Conservation (phyloP, 1,140 invertebrate species). For the Drosophila eugracilis region DNA sequence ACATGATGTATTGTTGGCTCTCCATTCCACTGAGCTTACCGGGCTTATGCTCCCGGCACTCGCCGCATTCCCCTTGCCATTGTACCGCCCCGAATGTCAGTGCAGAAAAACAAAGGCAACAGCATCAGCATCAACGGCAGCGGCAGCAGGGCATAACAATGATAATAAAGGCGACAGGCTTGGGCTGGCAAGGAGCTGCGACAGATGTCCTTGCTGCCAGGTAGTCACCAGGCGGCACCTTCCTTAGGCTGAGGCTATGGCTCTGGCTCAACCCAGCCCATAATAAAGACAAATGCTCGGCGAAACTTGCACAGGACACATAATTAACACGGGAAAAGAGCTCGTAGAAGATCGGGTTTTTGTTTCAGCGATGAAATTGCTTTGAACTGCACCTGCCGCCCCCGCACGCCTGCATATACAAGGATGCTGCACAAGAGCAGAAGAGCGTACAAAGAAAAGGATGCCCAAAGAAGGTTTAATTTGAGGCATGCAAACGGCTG, state of each 20-base stretch:
- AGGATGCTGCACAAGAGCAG: constrained; percentile 26
- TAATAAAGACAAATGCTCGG: constrained; percentile 79
- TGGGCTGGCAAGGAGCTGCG: constrained; percentile 44
- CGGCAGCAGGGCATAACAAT: constrained; percentile 64
- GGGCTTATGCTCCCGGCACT: constrained; percentile 42
- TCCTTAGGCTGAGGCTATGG: constrained; percentile 12
- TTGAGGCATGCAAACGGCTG: constrained; percentile 7
- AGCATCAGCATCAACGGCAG: constrained; percentile 20
- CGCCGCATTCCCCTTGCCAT: constrained; percentile 5
- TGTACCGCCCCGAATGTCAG: constrained; percentile 65
- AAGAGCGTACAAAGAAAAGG: constrained; percentile 15
- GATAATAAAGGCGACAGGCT: constrained; percentile 69
- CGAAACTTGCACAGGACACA: constrained; percentile 60
- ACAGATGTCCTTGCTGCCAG: constrained; percentile 72
- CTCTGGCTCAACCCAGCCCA: constrained; percentile 28
- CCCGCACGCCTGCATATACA: constrained; percentile 3
- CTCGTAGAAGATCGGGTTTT: constrained; percentile 34
- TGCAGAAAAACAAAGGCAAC: constrained; percentile 72
- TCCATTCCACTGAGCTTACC: constrained; percentile 47
- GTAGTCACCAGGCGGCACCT: constrained; percentile 30
- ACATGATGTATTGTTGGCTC: constrained; percentile 77
- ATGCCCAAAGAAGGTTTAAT: constrained; percentile 15
- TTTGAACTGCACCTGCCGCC: constrained; percentile 50
- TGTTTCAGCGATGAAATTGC: constrained; percentile 49
- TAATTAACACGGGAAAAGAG: constrained; percentile 49